A percentile compares a stretch with the other conserved stretches of the same genome.
phyloP scores from a whole-genome alignment of 1,140 invertebrate genomes.

The Hydropsyche tenuis region DNA sequence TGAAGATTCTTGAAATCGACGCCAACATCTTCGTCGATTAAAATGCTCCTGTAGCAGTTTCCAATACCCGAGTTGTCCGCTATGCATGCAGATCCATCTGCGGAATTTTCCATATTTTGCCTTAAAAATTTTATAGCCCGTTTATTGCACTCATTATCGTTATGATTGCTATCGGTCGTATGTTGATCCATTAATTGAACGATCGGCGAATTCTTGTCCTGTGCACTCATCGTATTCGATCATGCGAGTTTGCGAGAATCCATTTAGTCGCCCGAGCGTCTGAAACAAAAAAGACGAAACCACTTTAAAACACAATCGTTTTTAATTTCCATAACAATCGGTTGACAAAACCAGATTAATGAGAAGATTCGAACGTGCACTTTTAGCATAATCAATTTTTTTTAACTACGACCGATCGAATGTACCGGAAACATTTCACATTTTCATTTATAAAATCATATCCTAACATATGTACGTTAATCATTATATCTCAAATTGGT shows the following conservation, averaged over 20 bases:
- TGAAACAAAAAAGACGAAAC: conserved; percentile 6
- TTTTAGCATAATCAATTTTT: no score
- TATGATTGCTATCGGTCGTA: not conserved
- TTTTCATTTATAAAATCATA: no score
- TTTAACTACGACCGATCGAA: no score
- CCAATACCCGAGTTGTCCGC: not conserved
- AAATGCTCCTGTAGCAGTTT: conserved; percentile 7
- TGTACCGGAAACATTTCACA: no score
- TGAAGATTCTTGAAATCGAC: not conserved
- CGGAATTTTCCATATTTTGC: conserved; percentile 24
- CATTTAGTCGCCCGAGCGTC: not conserved
- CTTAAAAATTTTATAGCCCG: conserved; percentile 14
- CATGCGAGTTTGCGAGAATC: not conserved
- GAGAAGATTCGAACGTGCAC: no score
- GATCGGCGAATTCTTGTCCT: conserved; percentile 1
- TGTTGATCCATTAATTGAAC: conserved; percentile 1
- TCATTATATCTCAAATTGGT: no score
- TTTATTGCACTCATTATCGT: conserved; percentile 20
- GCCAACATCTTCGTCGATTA: conserved; percentile 9
- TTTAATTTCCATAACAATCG: no score
- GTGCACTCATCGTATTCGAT: conserved; percentile 14
- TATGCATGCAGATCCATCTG: not conserved
- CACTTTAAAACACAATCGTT: no score
- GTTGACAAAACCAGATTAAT: no score
- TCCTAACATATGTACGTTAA: no score